Percentiles rank a stretch among this genome's conserved stretches.
Evolutionary conservation across 2,888 invertebrate species (phyloP).

Genomic region (Cataglyphis rosenhaueri): DNA sequence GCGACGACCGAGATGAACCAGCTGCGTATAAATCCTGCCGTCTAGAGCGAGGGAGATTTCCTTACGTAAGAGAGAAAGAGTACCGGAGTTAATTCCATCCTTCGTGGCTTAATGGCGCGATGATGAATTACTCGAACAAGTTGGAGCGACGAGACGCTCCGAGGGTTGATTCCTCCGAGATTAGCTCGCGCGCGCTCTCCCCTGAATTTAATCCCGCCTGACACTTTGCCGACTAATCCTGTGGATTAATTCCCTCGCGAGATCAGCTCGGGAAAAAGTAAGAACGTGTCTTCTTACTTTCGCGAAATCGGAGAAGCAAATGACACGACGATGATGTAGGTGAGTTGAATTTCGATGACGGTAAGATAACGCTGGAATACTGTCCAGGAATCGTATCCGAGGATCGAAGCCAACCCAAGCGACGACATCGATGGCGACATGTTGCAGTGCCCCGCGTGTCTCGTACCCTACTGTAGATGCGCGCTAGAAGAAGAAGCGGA

Average conservation of each 20-base stretch:
- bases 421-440: background rate
- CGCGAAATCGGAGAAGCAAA: background rate
- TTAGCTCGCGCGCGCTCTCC: no score
- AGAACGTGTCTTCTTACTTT: background rate
- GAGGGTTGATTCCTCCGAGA: background rate
- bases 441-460: background rate
- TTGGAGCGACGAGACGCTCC: background rate
- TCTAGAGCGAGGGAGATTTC: constrained; percentile 15
- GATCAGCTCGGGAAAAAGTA: background rate
- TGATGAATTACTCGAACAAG: constrained; percentile 21
- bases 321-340: no score
- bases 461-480: constrained; percentile 6
- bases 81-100: background rate
- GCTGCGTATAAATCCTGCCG: background rate
- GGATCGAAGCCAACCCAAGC: background rate
- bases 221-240: background rate
- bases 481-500: constrained; percentile 62
- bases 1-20: background rate
- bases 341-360: background rate
- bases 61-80: constrained; percentile 4
- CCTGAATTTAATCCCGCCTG: constrained; percentile 26
- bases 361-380: background rate
- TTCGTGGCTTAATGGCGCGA: background rate
- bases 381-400: background rate
- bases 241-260: constrained; percentile 6